Conservation (phyloP, 1,140 invertebrate genomes). For the Dendrolimus punctatus region DNA sequence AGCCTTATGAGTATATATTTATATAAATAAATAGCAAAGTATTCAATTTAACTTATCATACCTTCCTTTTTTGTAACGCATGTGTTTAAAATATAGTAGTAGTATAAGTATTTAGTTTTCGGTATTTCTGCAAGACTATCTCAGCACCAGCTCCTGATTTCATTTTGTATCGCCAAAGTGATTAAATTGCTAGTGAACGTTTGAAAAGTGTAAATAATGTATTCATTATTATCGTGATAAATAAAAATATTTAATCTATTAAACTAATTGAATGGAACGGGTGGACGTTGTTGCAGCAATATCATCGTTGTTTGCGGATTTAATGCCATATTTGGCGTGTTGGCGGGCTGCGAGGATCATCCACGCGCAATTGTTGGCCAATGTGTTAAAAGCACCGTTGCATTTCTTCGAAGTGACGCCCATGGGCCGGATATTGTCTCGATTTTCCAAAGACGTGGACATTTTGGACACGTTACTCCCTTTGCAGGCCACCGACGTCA, state of each 20-base stretch:
- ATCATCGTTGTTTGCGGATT: slow-evolving; percentile 78
- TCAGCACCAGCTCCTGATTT: too few relatives aligned
- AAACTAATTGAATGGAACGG: slow-evolving; percentile 7
- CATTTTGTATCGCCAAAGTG: too few relatives aligned
- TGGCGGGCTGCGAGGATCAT: slow-evolving; percentile 82
- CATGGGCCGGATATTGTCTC: slow-evolving; percentile 86
- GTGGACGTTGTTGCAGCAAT: slow-evolving; percentile 74
- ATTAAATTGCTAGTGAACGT: too few relatives aligned
- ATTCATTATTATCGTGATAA: slow-evolving; percentile 49
- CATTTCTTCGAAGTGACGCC: slow-evolving; percentile 93
- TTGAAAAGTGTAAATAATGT: slow-evolving; percentile 44
- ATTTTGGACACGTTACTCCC: slow-evolving; percentile 83
- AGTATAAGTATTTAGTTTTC: too few relatives aligned
- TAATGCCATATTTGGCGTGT: slow-evolving; percentile 80
- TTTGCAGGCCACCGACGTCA: slow-evolving; percentile 78
- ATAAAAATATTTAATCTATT: neutral
- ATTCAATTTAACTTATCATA: too few relatives aligned
- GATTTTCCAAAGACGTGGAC: slow-evolving; percentile 88
- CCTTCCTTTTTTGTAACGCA: too few relatives aligned
- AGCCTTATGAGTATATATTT: too few relatives aligned
- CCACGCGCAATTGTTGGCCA: slow-evolving; percentile 83
- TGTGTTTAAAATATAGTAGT: too few relatives aligned
- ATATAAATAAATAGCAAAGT: too few relatives aligned
- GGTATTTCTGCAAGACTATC: too few relatives aligned
- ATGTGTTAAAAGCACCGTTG: slow-evolving; percentile 83